Evolutionary conservation across 1,140 invertebrate genomes (phyloP), one percentile per base, ranked within the genome.

Genomic region (Ostrea denselamellosa): DNA sequence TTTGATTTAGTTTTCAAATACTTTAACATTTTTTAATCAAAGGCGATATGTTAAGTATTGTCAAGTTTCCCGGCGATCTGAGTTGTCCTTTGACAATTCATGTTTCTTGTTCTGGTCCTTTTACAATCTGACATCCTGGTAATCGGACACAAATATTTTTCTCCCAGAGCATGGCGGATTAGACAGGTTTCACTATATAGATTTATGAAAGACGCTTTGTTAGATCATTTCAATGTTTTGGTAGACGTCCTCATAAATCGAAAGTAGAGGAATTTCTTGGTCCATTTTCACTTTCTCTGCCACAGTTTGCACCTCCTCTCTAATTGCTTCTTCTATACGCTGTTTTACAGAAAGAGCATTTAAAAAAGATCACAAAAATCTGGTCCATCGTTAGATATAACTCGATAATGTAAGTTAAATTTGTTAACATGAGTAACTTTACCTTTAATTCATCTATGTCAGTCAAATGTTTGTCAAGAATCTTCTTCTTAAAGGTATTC

Each of bases 191-290:
- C 34, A 44, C 34, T 44, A 5, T 2, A 44, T 44, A 44, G 34
- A 44, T 5, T 44, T 44, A 44, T 44, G 34, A 44, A 44, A 2
- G 34, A 44, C 1, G 5, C 34, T 44, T 44, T 44, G 34, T 44
- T 5, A 44, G 34, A 44, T 44, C 34, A 44, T 5, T 44, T 44
- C 2, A 44, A 44, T 5, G 34, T 44, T 44, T 19, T 62, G 56
- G 95, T 99, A 99, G 89, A 99, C 96, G 95, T 99, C 97, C 34
- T 96, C 97, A 89, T 97, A 96, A 0, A 99, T 95, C 95, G 99
- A 98, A 86, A 97, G 97, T 0, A 97, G 28, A 1, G 96, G 96
- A 77, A 99, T 96, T 96, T 99, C 98, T 44, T 96, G 95, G 87
- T 99, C 98, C 14, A 95, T 91, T 93, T 98, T 98, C 3, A 97